Evolutionary conservation across 2,888 invertebrate genomes (phyloP), one percentile per base, ranked within the genome.

Genomic region (Euplexia lucipara): DNA sequence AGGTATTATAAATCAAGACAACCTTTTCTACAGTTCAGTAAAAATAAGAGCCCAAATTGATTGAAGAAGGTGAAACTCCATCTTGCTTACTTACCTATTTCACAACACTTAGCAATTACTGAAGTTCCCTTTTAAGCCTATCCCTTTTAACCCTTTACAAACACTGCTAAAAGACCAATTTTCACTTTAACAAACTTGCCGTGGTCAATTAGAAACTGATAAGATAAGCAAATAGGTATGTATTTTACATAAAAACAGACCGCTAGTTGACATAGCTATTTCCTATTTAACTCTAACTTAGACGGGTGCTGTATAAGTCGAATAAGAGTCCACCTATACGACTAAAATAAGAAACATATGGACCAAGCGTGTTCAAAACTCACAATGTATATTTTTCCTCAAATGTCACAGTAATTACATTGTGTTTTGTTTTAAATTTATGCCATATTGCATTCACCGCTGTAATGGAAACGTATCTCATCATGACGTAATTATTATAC

Each of bases 401-500:
- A 18, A 37, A 47, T 47, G 34, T 47, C 26, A 47, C 41, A 34
- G 12, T 39, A 22, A 47, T 52, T 39, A 45, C 48, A 44, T 42
- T 32, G 9, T 51, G 41, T 71, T 68, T 61, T 35, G n/a, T 35
- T 39, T 45, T 20, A 35, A 44, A 72, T 39, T 56, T 61, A 35
- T 61, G 18, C 61, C 45, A 41, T 52, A 48, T 18, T 54, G 53
- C 54, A 60, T 63, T 68, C 32, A 49, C 51, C 44, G 59, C 41
- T 51, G 9, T n/a, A 57, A 41, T 63, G 70, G 67, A 78, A 78
- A 78, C 47, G 51, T 75, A 44, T 58, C 14, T 44, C 45, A 35
- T 32, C 39, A 44, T 78, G 81, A 81, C 79, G 81, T 64, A 81
- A 68, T 74, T 74, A 53, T 74, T 62, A 52, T 48, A 61, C 53